phyloP scores from a whole-genome alignment of 2,113 vertebrate genomes.

The Saguinus imperator region DNA sequence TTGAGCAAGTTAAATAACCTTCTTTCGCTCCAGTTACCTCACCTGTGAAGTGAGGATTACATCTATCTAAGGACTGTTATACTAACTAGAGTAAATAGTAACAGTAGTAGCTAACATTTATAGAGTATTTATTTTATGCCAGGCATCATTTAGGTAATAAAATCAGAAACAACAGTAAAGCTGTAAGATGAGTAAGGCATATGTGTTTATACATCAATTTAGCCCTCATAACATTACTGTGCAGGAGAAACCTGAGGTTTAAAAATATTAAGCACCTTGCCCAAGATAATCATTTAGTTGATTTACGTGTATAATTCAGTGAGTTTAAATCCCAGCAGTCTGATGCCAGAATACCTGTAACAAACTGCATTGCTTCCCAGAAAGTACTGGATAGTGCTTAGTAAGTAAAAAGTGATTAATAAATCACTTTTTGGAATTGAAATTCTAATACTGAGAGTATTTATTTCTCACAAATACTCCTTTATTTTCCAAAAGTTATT shows the following conservation, averaged over 20 bases:
- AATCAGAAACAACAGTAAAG: neutral
- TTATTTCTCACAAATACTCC: neutral
- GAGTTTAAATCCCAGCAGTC: neutral
- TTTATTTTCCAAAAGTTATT: neutral
- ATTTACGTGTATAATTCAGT: neutral
- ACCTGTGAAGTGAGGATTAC: neutral
- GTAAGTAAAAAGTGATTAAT: neutral
- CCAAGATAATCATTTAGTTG: neutral
- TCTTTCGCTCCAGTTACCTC: neutral
- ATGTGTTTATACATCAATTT: constrained; percentile 13
- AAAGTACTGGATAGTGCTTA: neutral
- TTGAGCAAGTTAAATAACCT: neutral
- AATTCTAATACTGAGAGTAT: neutral
- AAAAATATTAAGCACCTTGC: neutral
- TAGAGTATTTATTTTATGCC: neutral
- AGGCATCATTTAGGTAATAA: constrained; percentile 7
- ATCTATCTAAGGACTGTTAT: neutral
- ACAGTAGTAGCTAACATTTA: neutral
- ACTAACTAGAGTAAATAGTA: constrained; percentile 19
- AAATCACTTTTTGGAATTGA: neutral
- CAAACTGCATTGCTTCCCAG: neutral
- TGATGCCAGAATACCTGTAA: neutral
- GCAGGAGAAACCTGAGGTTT: neutral
- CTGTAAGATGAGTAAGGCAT: neutral
- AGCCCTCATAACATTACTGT: neutral